A percentile compares a stretch with the other conserved stretches of the same genome.
Evolutionary conservation across 2,113 vertebrate species (phyloP).

Genomic region (Trogon surrucura): DNA sequence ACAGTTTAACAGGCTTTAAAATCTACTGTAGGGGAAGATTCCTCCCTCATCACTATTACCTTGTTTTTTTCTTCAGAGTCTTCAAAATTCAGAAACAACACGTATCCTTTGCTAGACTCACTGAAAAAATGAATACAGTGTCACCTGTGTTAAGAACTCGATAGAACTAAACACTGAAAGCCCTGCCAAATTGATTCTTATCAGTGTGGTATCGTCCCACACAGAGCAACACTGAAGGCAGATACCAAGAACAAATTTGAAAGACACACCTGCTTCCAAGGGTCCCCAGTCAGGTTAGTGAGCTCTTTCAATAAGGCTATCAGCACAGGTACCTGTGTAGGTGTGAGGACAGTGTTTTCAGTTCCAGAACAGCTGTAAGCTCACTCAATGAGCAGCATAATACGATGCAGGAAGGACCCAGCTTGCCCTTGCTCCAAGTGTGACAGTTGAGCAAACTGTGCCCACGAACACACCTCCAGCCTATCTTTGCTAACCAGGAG

Average conservation of each 20-base stretch:
- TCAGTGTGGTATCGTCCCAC: not conserved
- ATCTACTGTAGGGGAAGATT: not conserved
- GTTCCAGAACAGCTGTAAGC: not conserved
- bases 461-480: not conserved
- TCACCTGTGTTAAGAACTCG: too few relatives aligned
- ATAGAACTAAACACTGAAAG: not conserved
- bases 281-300: not conserved
- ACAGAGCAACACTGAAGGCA: not conserved
- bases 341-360: not conserved
- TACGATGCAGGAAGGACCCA: not conserved
- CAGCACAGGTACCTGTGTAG: not conserved
- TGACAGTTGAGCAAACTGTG: not conserved
- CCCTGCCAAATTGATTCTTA: not conserved
- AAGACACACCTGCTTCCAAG: not conserved
- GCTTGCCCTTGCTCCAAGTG: not conserved
- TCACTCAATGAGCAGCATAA: fast-evolving
- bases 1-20: not conserved
- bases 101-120: not conserved
- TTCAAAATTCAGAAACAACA: not conserved
- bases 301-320: not conserved
- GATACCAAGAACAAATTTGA: not conserved
- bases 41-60: not conserved
- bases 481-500: not conserved
- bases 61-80: not conserved
- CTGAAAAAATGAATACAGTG: not conserved